These are phyloP conservation scores for Ardeotis arabs DNA, from an alignment of 2,113 vertebrate species.

Conservation along the genomic window DNA sequence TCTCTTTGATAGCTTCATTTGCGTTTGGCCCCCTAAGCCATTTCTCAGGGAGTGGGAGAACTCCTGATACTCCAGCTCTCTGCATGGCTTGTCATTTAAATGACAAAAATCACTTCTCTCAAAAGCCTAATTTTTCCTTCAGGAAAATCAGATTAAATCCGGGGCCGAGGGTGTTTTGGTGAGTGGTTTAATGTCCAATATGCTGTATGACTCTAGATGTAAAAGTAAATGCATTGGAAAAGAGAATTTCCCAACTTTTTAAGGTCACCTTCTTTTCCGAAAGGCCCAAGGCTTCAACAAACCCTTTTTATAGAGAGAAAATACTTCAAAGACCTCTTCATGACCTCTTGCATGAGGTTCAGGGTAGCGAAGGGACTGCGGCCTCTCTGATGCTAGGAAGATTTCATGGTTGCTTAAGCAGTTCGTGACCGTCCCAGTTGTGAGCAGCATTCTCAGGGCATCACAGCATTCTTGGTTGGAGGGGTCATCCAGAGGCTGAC, in stretches of 20 bases:
- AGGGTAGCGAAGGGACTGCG: background rate
- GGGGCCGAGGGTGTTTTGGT: slow-evolving; percentile 14
- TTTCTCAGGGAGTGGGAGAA: slow-evolving; percentile 26
- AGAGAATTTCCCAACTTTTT: background rate
- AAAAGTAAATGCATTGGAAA: background rate
- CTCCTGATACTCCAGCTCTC: background rate
- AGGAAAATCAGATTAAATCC: slow-evolving; percentile 43
- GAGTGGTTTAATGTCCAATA: slow-evolving; percentile 20
- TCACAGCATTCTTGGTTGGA: background rate
- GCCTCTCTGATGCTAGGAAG: background rate
- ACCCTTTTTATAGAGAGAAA: background rate
- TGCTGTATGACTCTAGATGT: background rate
- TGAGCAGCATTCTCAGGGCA: background rate
- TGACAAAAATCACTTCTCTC: slow-evolving; percentile 45
- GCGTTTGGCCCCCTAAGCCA: slow-evolving; percentile 25
- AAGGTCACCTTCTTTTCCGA: background rate
- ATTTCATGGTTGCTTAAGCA: background rate
- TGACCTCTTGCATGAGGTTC: background rate
- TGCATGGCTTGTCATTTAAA: slow-evolving; percentile 55
- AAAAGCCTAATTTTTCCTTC: slow-evolving; percentile 43
- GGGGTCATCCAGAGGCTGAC: background rate
- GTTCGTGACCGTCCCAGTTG: background rate
- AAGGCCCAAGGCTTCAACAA: background rate
- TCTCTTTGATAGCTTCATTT: slow-evolving; percentile 53
- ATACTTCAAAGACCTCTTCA: background rate